Evolutionary conservation across 1,140 invertebrate genomes (phyloP).

Genomic region (Laodelphax striatellus): DNA sequence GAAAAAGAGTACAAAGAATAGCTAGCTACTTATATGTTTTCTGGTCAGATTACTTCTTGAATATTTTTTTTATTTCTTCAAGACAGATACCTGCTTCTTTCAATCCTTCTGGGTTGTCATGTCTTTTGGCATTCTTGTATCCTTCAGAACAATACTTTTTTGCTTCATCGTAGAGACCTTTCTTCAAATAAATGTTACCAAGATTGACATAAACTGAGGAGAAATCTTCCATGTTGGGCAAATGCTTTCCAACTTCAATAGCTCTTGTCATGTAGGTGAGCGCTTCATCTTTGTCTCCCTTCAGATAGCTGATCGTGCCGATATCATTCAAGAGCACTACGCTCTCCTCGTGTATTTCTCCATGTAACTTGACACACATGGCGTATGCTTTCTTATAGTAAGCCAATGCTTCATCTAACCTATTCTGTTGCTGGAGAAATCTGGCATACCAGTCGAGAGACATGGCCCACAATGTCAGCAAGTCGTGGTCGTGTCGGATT

Average conservation of each 20-base stretch:
- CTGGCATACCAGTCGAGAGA: constrained; percentile 72
- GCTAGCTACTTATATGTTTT: too few species aligned
- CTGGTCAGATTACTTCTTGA: neutral
- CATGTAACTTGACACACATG: constrained; percentile 46
- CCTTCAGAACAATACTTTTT: constrained; percentile 57
- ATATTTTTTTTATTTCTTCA: constrained; percentile 24
- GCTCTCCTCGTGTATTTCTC: constrained; percentile 55
- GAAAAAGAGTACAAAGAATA: too few species aligned
- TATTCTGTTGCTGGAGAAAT: constrained; percentile 51
- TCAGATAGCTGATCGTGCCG: constrained; percentile 55
- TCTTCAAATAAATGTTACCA: constrained; percentile 64
- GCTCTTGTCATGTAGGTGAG: constrained; percentile 59
- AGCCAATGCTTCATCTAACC: constrained; percentile 48
- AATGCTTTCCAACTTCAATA: constrained; percentile 45
- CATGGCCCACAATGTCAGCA: constrained; percentile 51
- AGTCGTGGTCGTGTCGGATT: constrained; percentile 36
- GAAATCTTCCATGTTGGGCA: constrained; percentile 52
- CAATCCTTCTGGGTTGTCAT: constrained; percentile 47
- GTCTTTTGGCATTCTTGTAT: constrained; percentile 49
- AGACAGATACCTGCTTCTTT: constrained; percentile 55
- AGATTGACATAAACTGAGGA: constrained; percentile 71
- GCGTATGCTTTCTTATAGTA: constrained; percentile 58
- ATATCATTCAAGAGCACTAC: constrained; percentile 76
- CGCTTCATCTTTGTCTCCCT: constrained; percentile 53
- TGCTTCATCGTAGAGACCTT: constrained; percentile 54